Base-by-base conservation (phyloP, 2,113 vertebrate genomes). In the Tragelaphus scriptus region DNA sequence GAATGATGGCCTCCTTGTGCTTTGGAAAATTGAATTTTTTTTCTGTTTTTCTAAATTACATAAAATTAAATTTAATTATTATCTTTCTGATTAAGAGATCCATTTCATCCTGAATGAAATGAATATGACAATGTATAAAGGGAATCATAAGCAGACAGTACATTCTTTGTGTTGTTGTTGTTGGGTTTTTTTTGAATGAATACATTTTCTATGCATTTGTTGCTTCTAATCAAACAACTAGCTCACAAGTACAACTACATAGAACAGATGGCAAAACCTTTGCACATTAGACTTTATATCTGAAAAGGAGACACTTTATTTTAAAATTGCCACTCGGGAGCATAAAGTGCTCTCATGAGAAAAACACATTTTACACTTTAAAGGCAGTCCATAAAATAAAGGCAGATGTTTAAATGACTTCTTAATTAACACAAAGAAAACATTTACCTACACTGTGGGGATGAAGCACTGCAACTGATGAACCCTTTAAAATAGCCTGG, bases 391-490 rank as follows among this genome's bases (percentile, higher is more conserved):
- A 96, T 98, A 98, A 98, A 99, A 94, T 88, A 98, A 97, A 94
- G 79, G 40, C 90, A 98, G 98, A 98, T 95, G 51, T 23, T 7
- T 98, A 98, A 98, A 98, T 94, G 75, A 97, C 97, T 98, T 98
- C 95, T 98, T 99, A 98, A 98, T 98, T 98, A 98, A 98, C 97
- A 98, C 17, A 98, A 98, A 98, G 56, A 95, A 98, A 98, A 97
- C 36, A 88, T 98, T 98, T 98, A 97, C 97, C 84, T 98, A 71
- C 96, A 89, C 59, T 85, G 79, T 15, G 21, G 92, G 65, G 44
- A 97, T 95, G 95, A 88, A 56, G 63, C 25, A 94, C 53, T 93
- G 21, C 21, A 96, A 85, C 97, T 95, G 61, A 97, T 19, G n/a
- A 96, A 93, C 23, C 53, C 95, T 98, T 98, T 97, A 97, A 97